Conservation (phyloP, 92 coral and sea anemone species). For the Desmophyllum pertusum region DNA sequence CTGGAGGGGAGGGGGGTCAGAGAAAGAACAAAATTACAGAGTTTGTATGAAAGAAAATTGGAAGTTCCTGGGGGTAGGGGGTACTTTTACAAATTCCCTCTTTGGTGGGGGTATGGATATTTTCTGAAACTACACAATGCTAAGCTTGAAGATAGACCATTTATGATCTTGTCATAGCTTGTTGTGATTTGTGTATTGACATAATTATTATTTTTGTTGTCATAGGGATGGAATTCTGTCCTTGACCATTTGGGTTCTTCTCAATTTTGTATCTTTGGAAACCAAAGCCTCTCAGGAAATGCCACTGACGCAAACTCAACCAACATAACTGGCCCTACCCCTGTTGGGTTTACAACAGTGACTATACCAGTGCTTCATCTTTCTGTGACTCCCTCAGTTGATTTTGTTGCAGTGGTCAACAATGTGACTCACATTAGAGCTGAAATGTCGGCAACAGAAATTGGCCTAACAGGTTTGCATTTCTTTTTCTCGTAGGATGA, state of each 20-base stretch:
- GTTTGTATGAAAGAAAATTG: too few species aligned
- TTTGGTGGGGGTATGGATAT: too few species aligned
- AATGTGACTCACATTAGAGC: slow-evolving; percentile 78
- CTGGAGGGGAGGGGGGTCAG: too few species aligned
- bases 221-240: slow-evolving; percentile 55
- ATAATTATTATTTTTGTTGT: not conserved
- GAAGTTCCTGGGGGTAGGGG: too few species aligned
- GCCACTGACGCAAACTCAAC: slow-evolving; percentile 26
- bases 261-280: slow-evolving; percentile 67
- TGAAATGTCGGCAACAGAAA: slow-evolving; percentile 52
- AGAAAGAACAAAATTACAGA: too few species aligned
- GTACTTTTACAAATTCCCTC: too few species aligned
- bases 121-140: too few species aligned
- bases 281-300: slow-evolving; percentile 36
- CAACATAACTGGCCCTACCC: slow-evolving; percentile 18
- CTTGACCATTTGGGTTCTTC: slow-evolving; percentile 38
- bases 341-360: slow-evolving; percentile 33
- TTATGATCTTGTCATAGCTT: not conserved
- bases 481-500: not conserved
- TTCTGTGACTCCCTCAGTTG: slow-evolving; percentile 30
- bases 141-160: too few species aligned
- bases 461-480: slow-evolving; percentile 57
- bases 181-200: not conserved
- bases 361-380: slow-evolving; percentile 33
- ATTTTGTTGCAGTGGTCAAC: slow-evolving; percentile 37